Conservation (phyloP, 2,797 vertebrate genomes). For the Heliangelus exortis region DNA sequence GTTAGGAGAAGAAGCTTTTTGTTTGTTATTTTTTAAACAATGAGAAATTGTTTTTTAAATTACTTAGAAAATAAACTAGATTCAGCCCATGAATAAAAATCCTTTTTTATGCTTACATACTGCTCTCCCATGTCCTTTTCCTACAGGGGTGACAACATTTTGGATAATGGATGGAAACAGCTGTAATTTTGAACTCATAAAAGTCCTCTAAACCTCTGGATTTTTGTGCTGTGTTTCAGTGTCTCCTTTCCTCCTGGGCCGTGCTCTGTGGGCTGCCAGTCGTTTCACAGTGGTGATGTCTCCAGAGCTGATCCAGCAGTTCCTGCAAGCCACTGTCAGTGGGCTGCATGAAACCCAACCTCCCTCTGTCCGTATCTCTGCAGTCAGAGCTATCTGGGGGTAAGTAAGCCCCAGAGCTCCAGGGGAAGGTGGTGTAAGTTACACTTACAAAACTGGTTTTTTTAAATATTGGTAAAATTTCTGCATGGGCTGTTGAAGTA, state of each 20-base stretch:
- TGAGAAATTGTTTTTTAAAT: background rate
- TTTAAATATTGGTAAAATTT: background rate
- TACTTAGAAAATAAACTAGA: background rate
- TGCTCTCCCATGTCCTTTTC: background rate
- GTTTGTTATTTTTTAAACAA: background rate
- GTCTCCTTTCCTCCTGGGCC: slow-evolving; percentile 95
- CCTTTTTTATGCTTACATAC: background rate
- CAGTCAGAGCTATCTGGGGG: slow-evolving; percentile 98
- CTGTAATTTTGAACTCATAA: background rate
- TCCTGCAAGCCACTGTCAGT: slow-evolving; percentile 96
- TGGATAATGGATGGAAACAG: background rate
- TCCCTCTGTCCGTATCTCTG: slow-evolving; percentile 95
- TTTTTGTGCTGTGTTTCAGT: slow-evolving; percentile 64
- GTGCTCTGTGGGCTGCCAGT: slow-evolving; percentile 97
- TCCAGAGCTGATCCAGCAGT: slow-evolving; percentile 97
- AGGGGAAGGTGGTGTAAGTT: rapidly evolving
- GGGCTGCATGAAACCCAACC: slow-evolving; percentile 95
- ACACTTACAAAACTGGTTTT: too few relatives aligned
- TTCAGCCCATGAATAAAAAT: background rate
- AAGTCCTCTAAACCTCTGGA: background rate
- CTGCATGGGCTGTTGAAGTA: background rate
- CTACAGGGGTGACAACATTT: background rate
- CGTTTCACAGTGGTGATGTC: slow-evolving; percentile 97
- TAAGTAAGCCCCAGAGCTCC: slow-evolving; percentile 70
- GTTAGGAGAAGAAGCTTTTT: background rate